Base-by-base conservation (phyloP, 2,113 vertebrate species). In the Todiramphus chloris region DNA sequence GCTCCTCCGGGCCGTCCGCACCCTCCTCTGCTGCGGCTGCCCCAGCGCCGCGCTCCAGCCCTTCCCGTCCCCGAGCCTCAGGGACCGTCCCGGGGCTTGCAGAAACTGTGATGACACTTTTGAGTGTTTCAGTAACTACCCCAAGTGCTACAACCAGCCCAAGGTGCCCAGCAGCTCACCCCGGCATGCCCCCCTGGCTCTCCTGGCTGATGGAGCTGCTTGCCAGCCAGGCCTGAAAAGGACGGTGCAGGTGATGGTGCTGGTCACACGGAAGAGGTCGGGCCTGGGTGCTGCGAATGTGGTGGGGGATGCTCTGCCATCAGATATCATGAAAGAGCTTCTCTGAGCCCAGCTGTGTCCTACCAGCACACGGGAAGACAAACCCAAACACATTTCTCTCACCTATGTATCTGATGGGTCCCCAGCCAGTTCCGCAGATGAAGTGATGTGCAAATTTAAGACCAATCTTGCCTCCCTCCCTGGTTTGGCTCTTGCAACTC, bases 241-340 rank as follows among this genome's bases (percentile, higher is more conserved):
- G 33, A 58, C 72, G 1, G 72, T 96, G 78, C 97, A 80, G 75
- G 74, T 94, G 82, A 79, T 96, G 92, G 96, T 98, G 85, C 94
- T 96, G 10, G 90, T 97, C 37, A 79, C 84, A 0, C 90, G 4
- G 31, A 87, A 70, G 0, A 89, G 79, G 55, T 53, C 97, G 0
- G 93, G 76, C 21, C 90, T 63, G 74, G 95, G 96, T 4, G 28
- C 94, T 25, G 89, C 31, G 3, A 92, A 59, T 1, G 67, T 95
- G 67, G 39, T 8, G 1, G 68, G 83, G 5, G 83, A 85, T 16
- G 41, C 84, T 2, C 73, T 95, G 89, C 96, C 96, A 0, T 68
- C 90, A 0, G 76, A 59, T 25, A 28, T 93, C 5, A 6, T 78
- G 67, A 95, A 80, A 35, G 95, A 94, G 9, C 94, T 97, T 37